Evolutionary conservation across 2,797 vertebrate genomes (phyloP).

Genomic region (Macrochelys suwanniensis): DNA sequence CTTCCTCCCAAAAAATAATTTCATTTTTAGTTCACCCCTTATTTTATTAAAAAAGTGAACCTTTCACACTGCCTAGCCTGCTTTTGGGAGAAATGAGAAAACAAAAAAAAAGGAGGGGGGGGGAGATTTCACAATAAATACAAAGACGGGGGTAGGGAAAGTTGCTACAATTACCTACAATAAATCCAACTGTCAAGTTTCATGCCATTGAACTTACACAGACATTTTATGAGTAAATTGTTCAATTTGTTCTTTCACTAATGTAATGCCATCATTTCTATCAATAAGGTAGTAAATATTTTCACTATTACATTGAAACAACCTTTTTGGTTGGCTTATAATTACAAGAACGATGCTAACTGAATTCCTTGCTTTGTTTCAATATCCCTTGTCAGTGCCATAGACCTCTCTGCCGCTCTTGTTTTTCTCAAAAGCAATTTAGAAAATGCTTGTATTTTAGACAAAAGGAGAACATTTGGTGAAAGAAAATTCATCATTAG

Average conservation of each 20-base stretch:
- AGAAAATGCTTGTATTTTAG: slow-evolving; percentile 98
- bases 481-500: slow-evolving; percentile 99
- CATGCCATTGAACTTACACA: slow-evolving; percentile 65
- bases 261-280: slow-evolving; percentile 77
- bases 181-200: slow-evolving; percentile 74
- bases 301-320: slow-evolving; percentile 76
- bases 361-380: slow-evolving; percentile 93
- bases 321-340: slow-evolving; percentile 90
- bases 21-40: not conserved
- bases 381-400: slow-evolving; percentile 90
- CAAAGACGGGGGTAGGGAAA: slow-evolving; percentile 61
- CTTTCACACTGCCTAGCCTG: slow-evolving; percentile 22
- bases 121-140: slow-evolving; percentile 41
- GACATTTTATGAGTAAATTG: slow-evolving; percentile 76
- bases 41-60: slow-evolving; percentile 28
- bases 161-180: slow-evolving; percentile 72
- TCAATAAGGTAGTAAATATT: slow-evolving; percentile 82
- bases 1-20: not conserved
- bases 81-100: slow-evolving; percentile 27
- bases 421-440: slow-evolving; percentile 98
- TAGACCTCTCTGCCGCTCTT: slow-evolving; percentile 92
- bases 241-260: slow-evolving; percentile 76
- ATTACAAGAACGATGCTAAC: slow-evolving; percentile 92
- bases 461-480: slow-evolving; percentile 99
- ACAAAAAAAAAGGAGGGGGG: not conserved